phyloP scores from a whole-genome alignment of 2,113 vertebrate species.

The Lepisosteus osseus region DNA sequence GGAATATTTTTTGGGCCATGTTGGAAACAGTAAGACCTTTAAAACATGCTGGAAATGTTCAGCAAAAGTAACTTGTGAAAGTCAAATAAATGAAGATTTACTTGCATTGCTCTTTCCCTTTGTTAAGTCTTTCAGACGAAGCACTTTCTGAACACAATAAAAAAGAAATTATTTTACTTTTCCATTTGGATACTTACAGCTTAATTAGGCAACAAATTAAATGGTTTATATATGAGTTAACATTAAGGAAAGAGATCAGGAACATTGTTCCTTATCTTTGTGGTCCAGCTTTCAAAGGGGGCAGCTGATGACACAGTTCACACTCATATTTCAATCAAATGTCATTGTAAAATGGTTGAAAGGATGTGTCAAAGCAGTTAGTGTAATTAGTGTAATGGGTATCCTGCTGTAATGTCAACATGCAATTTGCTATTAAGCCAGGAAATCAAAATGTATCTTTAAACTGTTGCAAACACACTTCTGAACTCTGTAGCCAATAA shows the following conservation, averaged over 20 bases:
- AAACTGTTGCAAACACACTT: too few species aligned
- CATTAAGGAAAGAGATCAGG: constrained; percentile 28
- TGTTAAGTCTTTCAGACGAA: too few species aligned
- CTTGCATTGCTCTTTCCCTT: too few species aligned
- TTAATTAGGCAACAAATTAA: constrained; percentile 28
- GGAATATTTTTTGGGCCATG: too few species aligned
- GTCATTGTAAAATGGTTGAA: constrained; percentile 15
- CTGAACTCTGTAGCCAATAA: too few species aligned
- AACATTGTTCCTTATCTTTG: constrained; percentile 37
- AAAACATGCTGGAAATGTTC: too few species aligned
- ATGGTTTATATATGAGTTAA: constrained; percentile 23
- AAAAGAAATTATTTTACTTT: constrained; percentile 11
- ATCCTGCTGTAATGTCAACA: constrained; percentile 13
- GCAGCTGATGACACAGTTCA: constrained; percentile 27
- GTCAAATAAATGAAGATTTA: too few species aligned
- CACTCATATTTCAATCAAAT: constrained; percentile 24
- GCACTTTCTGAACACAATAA: background rate
- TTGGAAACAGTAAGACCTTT: too few species aligned
- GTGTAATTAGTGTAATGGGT: background rate
- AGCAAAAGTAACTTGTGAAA: too few species aligned
- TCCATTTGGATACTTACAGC: constrained; percentile 14
- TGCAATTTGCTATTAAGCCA: constrained; percentile 13
- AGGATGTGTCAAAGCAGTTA: background rate
- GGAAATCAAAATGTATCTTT: background rate
- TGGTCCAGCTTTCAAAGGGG: constrained; percentile 36